These are phyloP conservation scores for Pararge aegeria DNA, from an alignment of 1,140 invertebrate species.

Conservation along the genomic window DNA sequence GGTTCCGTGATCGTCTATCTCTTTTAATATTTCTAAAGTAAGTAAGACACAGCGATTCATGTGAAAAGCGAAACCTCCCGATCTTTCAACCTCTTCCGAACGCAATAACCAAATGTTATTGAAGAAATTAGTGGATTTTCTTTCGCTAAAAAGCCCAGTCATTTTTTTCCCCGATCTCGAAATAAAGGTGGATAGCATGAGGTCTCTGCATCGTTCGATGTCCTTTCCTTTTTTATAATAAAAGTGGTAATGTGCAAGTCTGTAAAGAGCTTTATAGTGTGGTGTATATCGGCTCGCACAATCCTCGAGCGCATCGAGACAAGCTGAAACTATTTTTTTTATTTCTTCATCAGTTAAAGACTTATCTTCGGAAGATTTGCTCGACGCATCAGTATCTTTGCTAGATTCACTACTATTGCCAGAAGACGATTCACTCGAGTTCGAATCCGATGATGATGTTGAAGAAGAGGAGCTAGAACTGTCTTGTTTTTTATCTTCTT, in stretches of 20 bases:
- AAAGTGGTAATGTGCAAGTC: slow-evolving; percentile 91
- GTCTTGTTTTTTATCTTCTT: slow-evolving; percentile 49
- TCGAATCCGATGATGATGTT: slow-evolving; percentile 66
- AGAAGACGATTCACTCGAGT: slow-evolving; percentile 68
- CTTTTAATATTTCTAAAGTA: slow-evolving; percentile 89
- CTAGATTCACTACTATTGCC: slow-evolving; percentile 65
- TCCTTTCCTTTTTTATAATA: slow-evolving; percentile 85
- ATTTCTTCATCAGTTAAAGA: slow-evolving; percentile 68
- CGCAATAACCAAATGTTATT: slow-evolving; percentile 97
- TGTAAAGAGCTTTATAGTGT: slow-evolving; percentile 96
- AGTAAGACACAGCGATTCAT: slow-evolving; percentile 92
- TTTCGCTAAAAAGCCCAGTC: slow-evolving; percentile 91
- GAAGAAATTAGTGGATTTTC: slow-evolving; percentile 93
- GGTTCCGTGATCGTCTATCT: slow-evolving; percentile 89
- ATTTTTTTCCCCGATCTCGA: slow-evolving; percentile 83
- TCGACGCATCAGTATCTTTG: slow-evolving; percentile 61
- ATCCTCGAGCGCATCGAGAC: slow-evolving; percentile 89
- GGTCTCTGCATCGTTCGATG: slow-evolving; percentile 84
- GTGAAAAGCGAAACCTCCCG: slow-evolving; percentile 94
- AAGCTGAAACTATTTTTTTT: slow-evolving; percentile 77
- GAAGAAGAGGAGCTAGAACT: slow-evolving; percentile 59
- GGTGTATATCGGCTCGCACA: slow-evolving; percentile 92
- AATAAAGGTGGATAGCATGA: slow-evolving; percentile 85
- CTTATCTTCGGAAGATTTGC: slow-evolving; percentile 54
- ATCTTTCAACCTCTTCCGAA: slow-evolving; percentile 92